These are phyloP conservation scores for Tinamus guttatus DNA, from an alignment of 2,113 vertebrate species.

Conservation along the genomic window DNA sequence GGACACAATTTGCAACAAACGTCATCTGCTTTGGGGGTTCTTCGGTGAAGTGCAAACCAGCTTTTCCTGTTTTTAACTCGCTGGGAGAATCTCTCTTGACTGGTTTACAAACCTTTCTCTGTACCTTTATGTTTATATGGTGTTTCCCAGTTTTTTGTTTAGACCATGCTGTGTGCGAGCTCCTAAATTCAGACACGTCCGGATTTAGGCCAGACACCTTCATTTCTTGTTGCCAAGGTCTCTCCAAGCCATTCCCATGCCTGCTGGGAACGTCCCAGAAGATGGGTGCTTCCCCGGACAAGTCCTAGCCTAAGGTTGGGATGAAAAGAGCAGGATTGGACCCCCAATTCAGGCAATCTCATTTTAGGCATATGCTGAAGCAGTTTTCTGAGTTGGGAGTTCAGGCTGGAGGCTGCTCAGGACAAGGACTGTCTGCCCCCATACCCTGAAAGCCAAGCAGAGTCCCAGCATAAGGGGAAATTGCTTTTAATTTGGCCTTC, in stretches of 20 bases:
- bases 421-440: not conserved
- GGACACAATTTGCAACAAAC: not conserved
- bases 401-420: not conserved
- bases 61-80: not conserved
- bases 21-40: not conserved
- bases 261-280: not conserved
- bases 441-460: not conserved
- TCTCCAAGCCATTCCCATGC: not conserved
- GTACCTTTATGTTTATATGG: not conserved
- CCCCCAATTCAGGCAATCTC: not conserved
- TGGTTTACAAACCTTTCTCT: not conserved
- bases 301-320: accelerated
- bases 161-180: constrained; percentile 23
- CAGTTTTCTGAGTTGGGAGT: not conserved
- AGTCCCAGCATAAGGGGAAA: not conserved
- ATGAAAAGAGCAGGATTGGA: not conserved
- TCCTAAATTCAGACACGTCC: constrained; percentile 20
- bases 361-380: not conserved
- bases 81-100: not conserved
- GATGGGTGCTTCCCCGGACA: not conserved
- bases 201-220: not conserved
- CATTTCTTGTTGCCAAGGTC: not conserved
- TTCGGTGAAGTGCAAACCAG: not conserved
- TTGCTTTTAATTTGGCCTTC: not conserved
- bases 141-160: not conserved